Evolutionary conservation across 2,888 invertebrate genomes (phyloP), one percentile per base, ranked within the genome.

Genomic region (Zhengitettix transpicula): DNA sequence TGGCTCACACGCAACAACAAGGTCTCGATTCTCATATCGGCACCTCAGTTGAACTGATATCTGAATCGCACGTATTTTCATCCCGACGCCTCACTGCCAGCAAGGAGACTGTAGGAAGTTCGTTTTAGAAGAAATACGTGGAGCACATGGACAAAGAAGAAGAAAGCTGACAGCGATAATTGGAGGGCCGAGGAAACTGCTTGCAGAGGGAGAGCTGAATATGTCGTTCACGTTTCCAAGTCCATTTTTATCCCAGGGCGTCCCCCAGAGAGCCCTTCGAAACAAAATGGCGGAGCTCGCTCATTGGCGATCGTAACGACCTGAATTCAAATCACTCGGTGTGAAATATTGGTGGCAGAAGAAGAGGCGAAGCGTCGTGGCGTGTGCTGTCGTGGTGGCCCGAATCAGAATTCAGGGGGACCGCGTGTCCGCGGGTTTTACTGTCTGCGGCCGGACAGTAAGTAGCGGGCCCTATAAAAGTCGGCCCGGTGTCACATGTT

Each of bases 251-350:
- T 62, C 61, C 58, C 64, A 54, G 56, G 64, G 64, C 58, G 65
- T 64, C 64, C 64, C 65, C 63, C 57, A 58, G 65, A 66, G 64
- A 64, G 64, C 63, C 63, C 64, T 66, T 65, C 64, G 64, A 64
- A 65, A 65, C 63, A 64, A 65, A 44, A 58, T 55, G 58, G 58
- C 47, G 54, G 17, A 40, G 42, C 40, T 40, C 47, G 44, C 44
- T 58, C 55, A 28, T 55, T 58, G 44, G 14, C 42, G 40, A 63
- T 60, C 63, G 61, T 65, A 65, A 64, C 65, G 65, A 64, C 64
- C 64, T 65, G 65, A 65, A 66, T 66, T 66, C 65, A 66, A 65
- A 66, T 66, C 64, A 65, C 64, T 62, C 56, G 14, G 47, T 12
- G 14, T 47, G 47, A 47, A 47, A 47, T 47, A 47, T 47, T 47